Base-by-base conservation (phyloP, 2,113 vertebrate genomes). In the Shinisaurus crocodilurus region DNA sequence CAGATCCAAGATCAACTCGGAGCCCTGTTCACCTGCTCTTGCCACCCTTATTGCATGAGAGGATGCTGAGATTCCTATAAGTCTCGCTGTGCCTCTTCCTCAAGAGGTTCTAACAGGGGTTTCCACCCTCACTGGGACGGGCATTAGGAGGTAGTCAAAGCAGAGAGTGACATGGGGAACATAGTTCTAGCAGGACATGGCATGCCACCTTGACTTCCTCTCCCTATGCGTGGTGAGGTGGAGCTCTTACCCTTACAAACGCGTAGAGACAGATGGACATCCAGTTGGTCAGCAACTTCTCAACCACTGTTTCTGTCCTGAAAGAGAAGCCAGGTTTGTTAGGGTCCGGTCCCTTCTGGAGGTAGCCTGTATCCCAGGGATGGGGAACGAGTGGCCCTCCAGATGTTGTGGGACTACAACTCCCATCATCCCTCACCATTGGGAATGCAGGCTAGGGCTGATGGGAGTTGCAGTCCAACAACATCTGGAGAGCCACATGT, bases 221-320 rank as follows among this genome's bases (percentile, higher is more conserved):
- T 50, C 10, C 37, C 25, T 1, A 13, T 16, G 8, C 54, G 27
- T 60, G 13, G 80, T 18, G 1, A 8, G 60, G 8, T 86, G 85
- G 20, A 87, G 43, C 89, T 90, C 98, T 96, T 91, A 99, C 99
- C 98, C 98, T 98, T 91, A 99, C 98, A 40, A 99, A 99, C 0
- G 98, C 93, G 0, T 99, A 99, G 15, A 99, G 98, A 92, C 99
- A 99, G 97, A 99, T 99, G 92, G 99, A 99, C 98, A 99, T 99
- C 99, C 99, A 99, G 96, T 99, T 99, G 90, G 99, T 99, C 95
- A 99, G 97, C 92, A 99, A 97, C 95, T 99, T 99, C 95, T 99
- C 99, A 87, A 99, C 99, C 94, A 99, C 99, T 0, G 98, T 99
- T 97, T 99, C 99, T 1, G 99, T 99, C 96, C 99, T 99, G 96